phyloP scores from a whole-genome alignment of 2,888 invertebrate genomes.

The Zaprionus bogoriensis region DNA sequence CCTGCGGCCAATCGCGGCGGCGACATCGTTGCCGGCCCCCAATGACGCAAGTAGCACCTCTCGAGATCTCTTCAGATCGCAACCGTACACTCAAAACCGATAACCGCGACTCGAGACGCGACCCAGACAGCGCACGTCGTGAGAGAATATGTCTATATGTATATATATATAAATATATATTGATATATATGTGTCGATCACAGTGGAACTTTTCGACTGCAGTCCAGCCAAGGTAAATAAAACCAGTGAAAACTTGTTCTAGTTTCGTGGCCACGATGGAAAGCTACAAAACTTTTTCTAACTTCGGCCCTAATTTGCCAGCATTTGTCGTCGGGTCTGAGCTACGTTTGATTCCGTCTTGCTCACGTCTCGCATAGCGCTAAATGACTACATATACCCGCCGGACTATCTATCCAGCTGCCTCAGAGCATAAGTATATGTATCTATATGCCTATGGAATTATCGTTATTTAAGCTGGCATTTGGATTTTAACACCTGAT shows the following conservation, averaged over 20 bases:
- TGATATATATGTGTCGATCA: too few relatives aligned
- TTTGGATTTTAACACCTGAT: slow-evolving; percentile 71
- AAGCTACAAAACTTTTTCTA: slow-evolving; percentile 43
- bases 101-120: neutral
- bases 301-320: slow-evolving; percentile 11
- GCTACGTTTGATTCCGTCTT: too few relatives aligned
- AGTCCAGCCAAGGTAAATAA: slow-evolving; percentile 3
- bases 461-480: slow-evolving; percentile 43
- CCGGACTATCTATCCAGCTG: neutral
- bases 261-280: slow-evolving; percentile 49
- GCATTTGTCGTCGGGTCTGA: neutral
- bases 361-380: slow-evolving; percentile 29
- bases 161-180: too few relatives aligned
- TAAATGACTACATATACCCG: slow-evolving; percentile 11
- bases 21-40: slow-evolving; percentile 28
- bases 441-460: slow-evolving; percentile 26
- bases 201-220: slow-evolving; percentile 45
- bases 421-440: slow-evolving; percentile 20
- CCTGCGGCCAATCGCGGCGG: slow-evolving; percentile 39
- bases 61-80: slow-evolving; percentile 29
- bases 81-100: neutral
- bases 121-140: slow-evolving; percentile 11
- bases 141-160: slow-evolving; percentile 3
- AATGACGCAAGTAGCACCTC: slow-evolving; percentile 61
- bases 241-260: slow-evolving; percentile 33